These are phyloP conservation scores for Rhabditoides inermis DNA, from an alignment of 2,888 invertebrate genomes.

Conservation along the genomic window DNA sequence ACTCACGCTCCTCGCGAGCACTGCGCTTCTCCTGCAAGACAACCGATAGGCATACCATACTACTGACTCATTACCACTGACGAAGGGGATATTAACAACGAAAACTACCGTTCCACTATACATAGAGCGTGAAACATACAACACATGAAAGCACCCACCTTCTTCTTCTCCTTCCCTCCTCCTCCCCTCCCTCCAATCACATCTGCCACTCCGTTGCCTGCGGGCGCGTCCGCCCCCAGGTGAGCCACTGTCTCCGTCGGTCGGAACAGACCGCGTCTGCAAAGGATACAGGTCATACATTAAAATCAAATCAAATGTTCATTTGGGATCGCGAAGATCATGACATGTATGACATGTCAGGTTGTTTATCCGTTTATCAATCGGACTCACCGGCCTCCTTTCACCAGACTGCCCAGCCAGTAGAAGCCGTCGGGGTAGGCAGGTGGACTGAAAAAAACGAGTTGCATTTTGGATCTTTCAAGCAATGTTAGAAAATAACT, in stretches of 20 bases:
- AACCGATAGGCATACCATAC: neutral
- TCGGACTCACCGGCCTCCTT: no score
- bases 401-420: constrained; percentile 83
- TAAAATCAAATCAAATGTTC: no score
- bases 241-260: constrained; percentile 29
- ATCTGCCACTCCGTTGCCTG: neutral
- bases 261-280: constrained; percentile 23
- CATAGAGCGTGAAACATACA: neutral
- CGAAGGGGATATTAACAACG: neutral
- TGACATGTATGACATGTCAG: no score
- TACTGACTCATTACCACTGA: neutral
- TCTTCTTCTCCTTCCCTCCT: constrained; percentile 21
- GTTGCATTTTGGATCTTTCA: no score
- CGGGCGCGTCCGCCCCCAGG: constrained; percentile 9
- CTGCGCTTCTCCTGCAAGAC: constrained; percentile 7
- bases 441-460: constrained; percentile 29
- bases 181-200: no score
- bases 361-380: no score
- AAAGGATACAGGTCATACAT: no score
- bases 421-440: constrained; percentile 53
- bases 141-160: neutral
- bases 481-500: no score
- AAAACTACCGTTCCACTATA: neutral
- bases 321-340: no score
- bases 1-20: constrained; percentile 2